Conservation (phyloP, 2,113 vertebrate species). For the Lamprologus callipterus region DNA sequence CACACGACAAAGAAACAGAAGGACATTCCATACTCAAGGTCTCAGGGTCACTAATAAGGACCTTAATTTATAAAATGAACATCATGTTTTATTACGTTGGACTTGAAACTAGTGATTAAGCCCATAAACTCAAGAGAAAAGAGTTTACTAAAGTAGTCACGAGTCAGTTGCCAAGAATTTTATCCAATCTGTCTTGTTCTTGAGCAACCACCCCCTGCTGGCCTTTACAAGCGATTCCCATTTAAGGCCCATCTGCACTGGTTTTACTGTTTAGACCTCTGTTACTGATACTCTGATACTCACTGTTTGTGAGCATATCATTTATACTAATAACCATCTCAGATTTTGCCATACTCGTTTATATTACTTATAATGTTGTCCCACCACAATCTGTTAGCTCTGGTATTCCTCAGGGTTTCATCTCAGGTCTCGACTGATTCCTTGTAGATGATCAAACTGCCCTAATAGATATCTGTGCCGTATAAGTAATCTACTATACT, state of each 20-base stretch:
- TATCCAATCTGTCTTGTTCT: neutral
- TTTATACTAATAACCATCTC: neutral
- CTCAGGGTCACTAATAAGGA: neutral
- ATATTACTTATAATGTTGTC: neutral
- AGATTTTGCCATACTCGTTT: neutral
- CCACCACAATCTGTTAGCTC: neutral
- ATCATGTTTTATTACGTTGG: neutral
- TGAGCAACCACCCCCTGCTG: neutral
- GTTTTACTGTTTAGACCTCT: neutral
- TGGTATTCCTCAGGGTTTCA: neutral
- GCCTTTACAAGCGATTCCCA: neutral
- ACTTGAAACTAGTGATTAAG: neutral
- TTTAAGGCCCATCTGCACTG: neutral
- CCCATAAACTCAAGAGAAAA: neutral
- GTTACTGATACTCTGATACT: fast-evolving
- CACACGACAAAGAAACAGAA: neutral
- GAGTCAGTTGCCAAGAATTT: neutral
- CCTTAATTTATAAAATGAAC: neutral
- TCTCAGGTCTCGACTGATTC: fast-evolving
- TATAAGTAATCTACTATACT: neutral
- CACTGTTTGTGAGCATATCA: neutral
- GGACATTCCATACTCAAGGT: neutral
- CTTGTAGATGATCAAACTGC: neutral
- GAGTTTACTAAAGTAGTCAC: fast-evolving
- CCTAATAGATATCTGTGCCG: fast-evolving